Evolutionary conservation across 2,888 invertebrate species (phyloP).

Genomic region (Ophioninae sp.): DNA sequence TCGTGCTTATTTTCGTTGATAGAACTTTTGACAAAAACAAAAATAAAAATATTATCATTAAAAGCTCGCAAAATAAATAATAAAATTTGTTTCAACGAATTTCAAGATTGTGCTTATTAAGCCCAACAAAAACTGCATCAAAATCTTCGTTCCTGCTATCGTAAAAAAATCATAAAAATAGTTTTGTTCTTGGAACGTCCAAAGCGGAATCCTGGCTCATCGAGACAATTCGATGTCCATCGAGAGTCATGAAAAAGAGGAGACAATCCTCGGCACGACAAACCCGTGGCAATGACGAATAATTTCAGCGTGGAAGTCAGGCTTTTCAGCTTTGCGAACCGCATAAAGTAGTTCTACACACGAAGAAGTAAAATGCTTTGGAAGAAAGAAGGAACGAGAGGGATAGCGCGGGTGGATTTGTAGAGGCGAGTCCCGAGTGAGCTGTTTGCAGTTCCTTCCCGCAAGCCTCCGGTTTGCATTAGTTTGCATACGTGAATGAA

Average conservation of each 20-base stretch:
- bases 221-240: background rate
- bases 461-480: conserved; percentile 76
- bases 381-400: conserved; percentile 40
- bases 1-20: too few relatives aligned
- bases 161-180: background rate
- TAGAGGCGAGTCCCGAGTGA: conserved; percentile 73
- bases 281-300: background rate
- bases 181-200: background rate
- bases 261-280: background rate
- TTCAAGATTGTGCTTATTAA: too few relatives aligned
- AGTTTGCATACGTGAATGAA: conserved; percentile 77
- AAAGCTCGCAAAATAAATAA: too few relatives aligned
- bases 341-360: conserved; percentile 2
- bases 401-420: conserved; percentile 58
- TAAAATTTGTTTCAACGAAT: too few relatives aligned
- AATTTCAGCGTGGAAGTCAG: background rate
- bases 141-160: background rate
- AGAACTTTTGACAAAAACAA: too few relatives aligned
- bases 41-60: too few relatives aligned
- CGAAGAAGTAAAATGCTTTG: conserved; percentile 22
- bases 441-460: conserved; percentile 77
- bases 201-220: background rate
- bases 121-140: too few relatives aligned
- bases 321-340: conserved; percentile 18
- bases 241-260: background rate